Conservation (phyloP, 53 echinoderm and acorn worm genomes). For the Temnopleurus reevesii region DNA sequence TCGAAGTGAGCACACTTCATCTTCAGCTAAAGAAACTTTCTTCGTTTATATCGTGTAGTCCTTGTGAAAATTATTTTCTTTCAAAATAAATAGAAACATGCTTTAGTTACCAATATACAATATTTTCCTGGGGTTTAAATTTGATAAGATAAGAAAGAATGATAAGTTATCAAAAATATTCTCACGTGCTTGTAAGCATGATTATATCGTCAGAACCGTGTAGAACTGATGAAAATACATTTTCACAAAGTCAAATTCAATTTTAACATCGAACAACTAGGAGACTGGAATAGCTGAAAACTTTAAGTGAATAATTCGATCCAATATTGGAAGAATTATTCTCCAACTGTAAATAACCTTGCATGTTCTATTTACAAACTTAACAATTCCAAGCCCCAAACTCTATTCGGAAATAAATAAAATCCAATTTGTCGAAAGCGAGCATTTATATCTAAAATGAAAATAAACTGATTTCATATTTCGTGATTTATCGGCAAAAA, state of each 20-base stretch:
- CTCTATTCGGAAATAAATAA: not conserved
- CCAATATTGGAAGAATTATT: not conserved
- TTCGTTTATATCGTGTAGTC: too few relatives aligned
- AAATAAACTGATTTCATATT: not conserved
- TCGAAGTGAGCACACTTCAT: too few relatives aligned
- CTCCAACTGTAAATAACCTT: not conserved
- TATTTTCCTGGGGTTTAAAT: too few relatives aligned
- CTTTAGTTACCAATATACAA: too few relatives aligned
- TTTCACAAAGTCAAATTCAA: not conserved
- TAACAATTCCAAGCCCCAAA: not conserved
- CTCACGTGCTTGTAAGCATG: too few relatives aligned
- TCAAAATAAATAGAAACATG: too few relatives aligned
- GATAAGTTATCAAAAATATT: too few relatives aligned
- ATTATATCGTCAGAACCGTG: too few relatives aligned
- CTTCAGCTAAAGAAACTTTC: too few relatives aligned
- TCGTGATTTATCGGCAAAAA: not conserved
- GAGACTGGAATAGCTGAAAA: not conserved
- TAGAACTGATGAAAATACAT: too few relatives aligned
- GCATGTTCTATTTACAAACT: not conserved
- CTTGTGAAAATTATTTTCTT: too few relatives aligned
- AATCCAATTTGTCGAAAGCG: conserved; percentile 6
- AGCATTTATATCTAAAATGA: not conserved
- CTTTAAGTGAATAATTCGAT: not conserved
- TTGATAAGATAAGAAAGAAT: too few relatives aligned
- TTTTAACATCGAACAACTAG: not conserved